phyloP scores from a whole-genome alignment of 1,140 invertebrate genomes.

The Drosophila cardini region DNA sequence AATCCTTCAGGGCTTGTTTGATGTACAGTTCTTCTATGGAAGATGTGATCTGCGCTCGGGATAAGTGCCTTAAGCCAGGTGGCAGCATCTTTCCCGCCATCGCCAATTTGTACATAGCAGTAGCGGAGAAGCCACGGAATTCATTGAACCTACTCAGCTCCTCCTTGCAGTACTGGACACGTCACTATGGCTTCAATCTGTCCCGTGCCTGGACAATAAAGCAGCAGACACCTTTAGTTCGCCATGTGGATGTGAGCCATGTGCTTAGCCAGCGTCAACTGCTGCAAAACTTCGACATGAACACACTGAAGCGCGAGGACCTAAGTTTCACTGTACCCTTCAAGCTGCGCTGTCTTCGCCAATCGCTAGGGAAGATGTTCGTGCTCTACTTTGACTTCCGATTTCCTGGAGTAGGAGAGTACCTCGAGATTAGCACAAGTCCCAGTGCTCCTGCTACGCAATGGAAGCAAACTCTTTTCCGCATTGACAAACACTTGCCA shows the following conservation, averaged over 20 bases:
- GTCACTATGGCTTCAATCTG: constrained; percentile 34
- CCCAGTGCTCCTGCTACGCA: constrained; percentile 32
- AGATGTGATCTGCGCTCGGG: constrained; percentile 41
- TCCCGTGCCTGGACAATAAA: constrained; percentile 6
- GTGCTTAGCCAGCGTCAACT: constrained; percentile 30
- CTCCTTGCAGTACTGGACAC: constrained; percentile 11
- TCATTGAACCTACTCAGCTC: neutral
- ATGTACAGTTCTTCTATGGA: constrained; percentile 41
- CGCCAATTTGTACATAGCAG: constrained; percentile 36
- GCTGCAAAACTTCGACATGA: constrained; percentile 34
- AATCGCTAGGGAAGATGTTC: constrained; percentile 30
- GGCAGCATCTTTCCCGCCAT: constrained; percentile 37
- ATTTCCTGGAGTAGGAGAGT: neutral
- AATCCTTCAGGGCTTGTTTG: constrained; percentile 34
- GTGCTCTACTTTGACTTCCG: constrained; percentile 46
- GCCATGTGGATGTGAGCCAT: neutral
- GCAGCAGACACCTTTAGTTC: constrained; percentile 10
- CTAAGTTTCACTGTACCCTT: constrained; percentile 39
- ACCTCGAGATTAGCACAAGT: constrained; percentile 18
- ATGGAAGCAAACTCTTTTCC: constrained; percentile 53
- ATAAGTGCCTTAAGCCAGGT: constrained; percentile 44
- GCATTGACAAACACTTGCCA: constrained; percentile 43
- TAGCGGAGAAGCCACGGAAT: constrained; percentile 7
- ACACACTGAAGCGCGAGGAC: constrained; percentile 2
- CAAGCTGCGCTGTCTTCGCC: constrained; percentile 10